These are phyloP conservation scores for Petrolisthes cinctipes DNA, from an alignment of 2,888 invertebrate genomes.

Conservation along the genomic window DNA sequence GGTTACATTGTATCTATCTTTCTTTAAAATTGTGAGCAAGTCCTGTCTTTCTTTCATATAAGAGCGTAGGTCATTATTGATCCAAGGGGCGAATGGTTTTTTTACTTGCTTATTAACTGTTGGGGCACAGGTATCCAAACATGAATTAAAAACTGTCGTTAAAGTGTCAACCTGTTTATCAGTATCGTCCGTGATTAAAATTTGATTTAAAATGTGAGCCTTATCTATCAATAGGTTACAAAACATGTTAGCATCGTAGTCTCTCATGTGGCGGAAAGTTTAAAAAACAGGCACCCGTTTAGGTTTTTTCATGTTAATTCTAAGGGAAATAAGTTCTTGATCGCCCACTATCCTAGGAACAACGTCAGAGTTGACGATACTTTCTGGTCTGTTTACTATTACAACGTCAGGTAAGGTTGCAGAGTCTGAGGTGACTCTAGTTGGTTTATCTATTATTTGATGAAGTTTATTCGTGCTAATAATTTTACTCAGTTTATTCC, in stretches of 20 bases:
- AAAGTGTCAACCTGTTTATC: too few relatives aligned
- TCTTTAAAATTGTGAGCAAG: too few relatives aligned
- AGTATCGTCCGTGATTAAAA: too few relatives aligned
- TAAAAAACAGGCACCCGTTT: background rate
- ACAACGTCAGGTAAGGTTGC: background rate
- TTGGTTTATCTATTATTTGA: conserved; percentile 2
- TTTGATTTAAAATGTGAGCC: too few relatives aligned
- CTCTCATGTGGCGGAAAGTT: background rate
- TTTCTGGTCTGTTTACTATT: background rate
- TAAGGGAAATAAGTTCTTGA: background rate
- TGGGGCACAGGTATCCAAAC: too few relatives aligned
- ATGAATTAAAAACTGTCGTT: too few relatives aligned
- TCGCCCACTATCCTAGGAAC: background rate
- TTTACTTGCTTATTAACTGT: too few relatives aligned
- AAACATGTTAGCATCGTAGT: background rate
- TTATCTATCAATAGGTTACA: too few relatives aligned
- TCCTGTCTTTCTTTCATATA: too few relatives aligned
- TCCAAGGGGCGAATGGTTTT: too few relatives aligned
- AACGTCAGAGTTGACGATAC: background rate
- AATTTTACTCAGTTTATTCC: background rate
- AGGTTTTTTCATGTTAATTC: background rate
- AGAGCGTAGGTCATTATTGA: too few relatives aligned
- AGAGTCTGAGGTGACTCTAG: background rate
- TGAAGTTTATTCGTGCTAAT: background rate
- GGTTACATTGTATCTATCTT: too few relatives aligned